These are phyloP conservation scores for mouse (Mus musculus) DNA, from an alignment of 2,113 vertebrate species.

Conservation along the genomic window DNA sequence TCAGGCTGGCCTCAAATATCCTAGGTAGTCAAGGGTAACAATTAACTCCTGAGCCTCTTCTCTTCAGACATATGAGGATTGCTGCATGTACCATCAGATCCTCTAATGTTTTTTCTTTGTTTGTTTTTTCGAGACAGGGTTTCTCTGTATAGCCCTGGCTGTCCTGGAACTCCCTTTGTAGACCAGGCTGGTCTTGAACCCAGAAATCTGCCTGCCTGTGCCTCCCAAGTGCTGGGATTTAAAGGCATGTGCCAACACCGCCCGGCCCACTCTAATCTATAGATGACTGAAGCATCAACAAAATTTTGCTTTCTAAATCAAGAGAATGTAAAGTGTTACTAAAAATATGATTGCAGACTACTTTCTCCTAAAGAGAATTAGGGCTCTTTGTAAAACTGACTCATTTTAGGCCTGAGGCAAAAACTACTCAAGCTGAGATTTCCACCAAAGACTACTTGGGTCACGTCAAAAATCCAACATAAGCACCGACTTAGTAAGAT, in stretches of 20 bases:
- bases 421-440: neutral
- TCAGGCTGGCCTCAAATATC: neutral
- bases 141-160: too few relatives aligned
- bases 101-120: too few relatives aligned
- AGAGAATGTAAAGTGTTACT: slow-evolving; percentile 27
- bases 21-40: neutral
- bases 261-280: neutral
- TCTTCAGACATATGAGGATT: neutral
- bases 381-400: neutral
- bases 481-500: neutral
- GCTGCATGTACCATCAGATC: too few relatives aligned
- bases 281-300: slow-evolving; percentile 18
- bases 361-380: neutral
- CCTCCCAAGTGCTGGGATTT: too few relatives aligned
- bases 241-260: too few relatives aligned
- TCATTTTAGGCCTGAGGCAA: neutral
- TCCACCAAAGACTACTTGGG: neutral
- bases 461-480: neutral
- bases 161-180: too few relatives aligned
- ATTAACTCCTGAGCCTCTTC: neutral
- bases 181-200: too few relatives aligned
- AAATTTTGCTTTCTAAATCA: slow-evolving; percentile 24
- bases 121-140: too few relatives aligned
- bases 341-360: neutral
- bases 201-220: too few relatives aligned